These are phyloP conservation scores for Chaetogeoica ovagalla DNA, from an alignment of 2,888 invertebrate species.

Conservation along the genomic window DNA sequence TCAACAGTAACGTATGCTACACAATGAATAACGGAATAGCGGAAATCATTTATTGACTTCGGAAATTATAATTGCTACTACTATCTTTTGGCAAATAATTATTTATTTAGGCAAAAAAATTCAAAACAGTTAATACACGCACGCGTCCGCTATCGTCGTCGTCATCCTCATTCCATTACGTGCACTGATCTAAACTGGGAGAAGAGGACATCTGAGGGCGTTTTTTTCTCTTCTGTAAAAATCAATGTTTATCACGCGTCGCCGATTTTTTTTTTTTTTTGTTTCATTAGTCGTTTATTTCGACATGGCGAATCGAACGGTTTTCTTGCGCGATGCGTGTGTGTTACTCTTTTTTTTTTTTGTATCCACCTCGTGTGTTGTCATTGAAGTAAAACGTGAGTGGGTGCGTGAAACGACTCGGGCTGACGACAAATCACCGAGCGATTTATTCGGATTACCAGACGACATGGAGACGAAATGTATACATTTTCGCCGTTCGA, in stretches of 20 bases:
- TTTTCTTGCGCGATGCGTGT: background rate
- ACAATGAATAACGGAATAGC: too few species aligned
- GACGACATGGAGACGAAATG: too few species aligned
- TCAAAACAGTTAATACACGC: background rate
- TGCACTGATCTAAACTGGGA: too few species aligned
- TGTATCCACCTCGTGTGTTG: too few species aligned
- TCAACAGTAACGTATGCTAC: too few species aligned
- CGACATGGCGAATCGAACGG: constrained; percentile 1
- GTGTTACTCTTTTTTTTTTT: background rate
- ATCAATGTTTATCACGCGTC: constrained; percentile 8
- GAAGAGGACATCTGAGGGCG: too few species aligned
- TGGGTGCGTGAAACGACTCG: constrained; percentile 2
- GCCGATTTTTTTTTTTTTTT: constrained; percentile 3
- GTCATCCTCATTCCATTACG: too few species aligned
- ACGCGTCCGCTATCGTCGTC: background rate
- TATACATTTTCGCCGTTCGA: too few species aligned
- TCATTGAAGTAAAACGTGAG: background rate
- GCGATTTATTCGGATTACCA: constrained; percentile 1
- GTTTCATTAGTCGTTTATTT: constrained; percentile 18
- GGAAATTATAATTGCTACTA: too few species aligned
- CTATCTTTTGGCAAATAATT: too few species aligned
- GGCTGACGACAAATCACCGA: constrained; percentile 25
- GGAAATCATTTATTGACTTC: too few species aligned
- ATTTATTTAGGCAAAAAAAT: too few species aligned
- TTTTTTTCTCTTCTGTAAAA: background rate